Base-by-base conservation (phyloP, 2,797 vertebrate species). In the Cuniculus paca region DNA sequence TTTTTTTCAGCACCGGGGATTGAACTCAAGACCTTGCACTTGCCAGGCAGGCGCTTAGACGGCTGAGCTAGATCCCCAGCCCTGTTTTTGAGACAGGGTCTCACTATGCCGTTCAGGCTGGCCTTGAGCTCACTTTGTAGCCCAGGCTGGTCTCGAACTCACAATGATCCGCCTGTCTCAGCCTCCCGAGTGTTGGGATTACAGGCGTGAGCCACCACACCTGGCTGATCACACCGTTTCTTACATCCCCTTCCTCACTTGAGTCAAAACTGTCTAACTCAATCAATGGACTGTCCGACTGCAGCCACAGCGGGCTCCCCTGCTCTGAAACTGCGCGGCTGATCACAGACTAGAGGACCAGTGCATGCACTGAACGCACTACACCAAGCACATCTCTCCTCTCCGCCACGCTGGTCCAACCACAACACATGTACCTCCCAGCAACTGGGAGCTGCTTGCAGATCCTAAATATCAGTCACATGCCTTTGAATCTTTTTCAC, bases 291-390 rank as follows among this genome's bases (percentile, higher is more conserved):
- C 22, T 56, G 42, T n/a, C n/a, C 48, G 50, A 28, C 10, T 65
- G 72, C 4, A 31, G 45, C 56, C 45, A 4, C 63, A 26, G 9
- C 31, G 77, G 19, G 48, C 13, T 1, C 0, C 0, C 17, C 1
- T 26, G 58, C 8, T 58, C 8, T 17, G 50, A 39, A 68, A 39
- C 8, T 3, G 16, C 11, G 7, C 2, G 16, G 89, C 31, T 60
- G 34, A 63, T 36, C 31, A 20, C 65, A 26, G 36, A 28, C 74
- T 48, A 0, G 5, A 28, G 6, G 42, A 11, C 22, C 17, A 0
- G 2, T 19, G 50, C 22, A 2, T 0, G 1, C 20, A 28, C 54
- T 31, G 0, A 13, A 13, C 1, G 0, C 4, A 28, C 19, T 61
- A 22, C 1, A 20, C 31, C 17, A 58, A 34, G 24, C 16, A 13